These are phyloP conservation scores for Pelochelys cantorii DNA, from an alignment of 2,797 vertebrate genomes.

Conservation along the genomic window DNA sequence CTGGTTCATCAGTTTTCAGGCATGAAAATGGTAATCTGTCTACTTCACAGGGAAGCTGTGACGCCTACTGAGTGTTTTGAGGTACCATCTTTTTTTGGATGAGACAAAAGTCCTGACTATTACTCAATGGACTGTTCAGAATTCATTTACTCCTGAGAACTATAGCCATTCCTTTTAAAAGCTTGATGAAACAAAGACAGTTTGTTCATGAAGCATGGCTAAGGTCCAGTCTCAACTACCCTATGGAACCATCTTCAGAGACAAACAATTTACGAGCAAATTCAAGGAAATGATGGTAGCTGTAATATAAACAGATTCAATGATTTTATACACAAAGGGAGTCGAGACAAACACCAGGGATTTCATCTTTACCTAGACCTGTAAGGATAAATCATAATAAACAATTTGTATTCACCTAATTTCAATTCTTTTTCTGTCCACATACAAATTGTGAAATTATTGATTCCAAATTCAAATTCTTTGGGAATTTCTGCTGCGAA, in stretches of 20 bases:
- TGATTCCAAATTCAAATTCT: not conserved
- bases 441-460: not conserved
- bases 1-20: not conserved
- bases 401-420: not conserved
- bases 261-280: not conserved
- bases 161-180: not conserved
- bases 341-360: not conserved
- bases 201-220: not conserved
- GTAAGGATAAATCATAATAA: not conserved
- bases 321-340: not conserved
- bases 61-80: not conserved
- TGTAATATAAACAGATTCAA: accelerated
- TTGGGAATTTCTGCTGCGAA: not conserved
- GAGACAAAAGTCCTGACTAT: not conserved
- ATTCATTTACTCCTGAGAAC: not conserved
- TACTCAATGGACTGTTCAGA: not conserved
- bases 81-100: no score
- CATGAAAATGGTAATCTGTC: not conserved
- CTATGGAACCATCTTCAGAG: not conserved
- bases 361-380: not conserved
- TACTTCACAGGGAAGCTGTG: not conserved
- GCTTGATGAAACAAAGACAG: not conserved
- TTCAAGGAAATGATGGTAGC: not conserved
- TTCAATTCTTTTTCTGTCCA: not conserved
- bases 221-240: not conserved